phyloP scores from a whole-genome alignment of 2,888 invertebrate genomes.

The Metopia argyrocephala region DNA sequence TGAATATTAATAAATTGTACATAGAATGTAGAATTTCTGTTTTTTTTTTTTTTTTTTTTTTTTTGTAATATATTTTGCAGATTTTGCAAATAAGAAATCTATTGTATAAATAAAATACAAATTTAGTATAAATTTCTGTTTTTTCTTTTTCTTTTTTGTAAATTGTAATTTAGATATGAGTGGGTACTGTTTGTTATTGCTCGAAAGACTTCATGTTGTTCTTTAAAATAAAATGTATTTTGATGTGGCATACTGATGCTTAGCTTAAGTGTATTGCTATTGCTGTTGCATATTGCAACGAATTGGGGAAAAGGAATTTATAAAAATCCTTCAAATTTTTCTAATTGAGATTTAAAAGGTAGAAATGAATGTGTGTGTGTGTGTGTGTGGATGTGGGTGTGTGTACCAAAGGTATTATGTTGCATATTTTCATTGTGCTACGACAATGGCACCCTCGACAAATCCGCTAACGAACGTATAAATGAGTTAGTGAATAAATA shows the following conservation, averaged over 20 bases:
- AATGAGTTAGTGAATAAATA: conserved; percentile 20
- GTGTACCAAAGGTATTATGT: conserved; percentile 52
- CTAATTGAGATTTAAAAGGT: conserved; percentile 65
- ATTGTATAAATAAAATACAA: conserved; percentile 54
- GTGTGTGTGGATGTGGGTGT: conserved; percentile 22
- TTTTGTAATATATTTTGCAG: conserved; percentile 16
- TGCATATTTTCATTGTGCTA: conserved; percentile 55
- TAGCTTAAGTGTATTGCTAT: conserved; percentile 59
- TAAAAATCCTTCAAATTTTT: conserved; percentile 62
- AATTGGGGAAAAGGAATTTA: conserved; percentile 64
- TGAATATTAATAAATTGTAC: conserved; percentile 51
- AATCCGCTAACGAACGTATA: conserved; percentile 60
- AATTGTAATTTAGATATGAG: conserved; percentile 55
- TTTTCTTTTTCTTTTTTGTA: conserved; percentile 10
- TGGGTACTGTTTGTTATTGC: not conserved
- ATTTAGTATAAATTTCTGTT: not conserved
- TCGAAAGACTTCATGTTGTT: not conserved
- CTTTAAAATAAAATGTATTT: conserved; percentile 2
- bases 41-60: conserved; percentile 10
- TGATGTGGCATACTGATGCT: conserved; percentile 39
- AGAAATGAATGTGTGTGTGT: not conserved
- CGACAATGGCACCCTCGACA: conserved; percentile 60
- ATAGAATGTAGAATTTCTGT: conserved; percentile 21
- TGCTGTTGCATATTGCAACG: conserved; percentile 53
- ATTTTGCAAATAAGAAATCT: conserved; percentile 59